Evolutionary conservation across 2,113 vertebrate genomes (phyloP).

Genomic region (Nyctibius bracteatus): DNA sequence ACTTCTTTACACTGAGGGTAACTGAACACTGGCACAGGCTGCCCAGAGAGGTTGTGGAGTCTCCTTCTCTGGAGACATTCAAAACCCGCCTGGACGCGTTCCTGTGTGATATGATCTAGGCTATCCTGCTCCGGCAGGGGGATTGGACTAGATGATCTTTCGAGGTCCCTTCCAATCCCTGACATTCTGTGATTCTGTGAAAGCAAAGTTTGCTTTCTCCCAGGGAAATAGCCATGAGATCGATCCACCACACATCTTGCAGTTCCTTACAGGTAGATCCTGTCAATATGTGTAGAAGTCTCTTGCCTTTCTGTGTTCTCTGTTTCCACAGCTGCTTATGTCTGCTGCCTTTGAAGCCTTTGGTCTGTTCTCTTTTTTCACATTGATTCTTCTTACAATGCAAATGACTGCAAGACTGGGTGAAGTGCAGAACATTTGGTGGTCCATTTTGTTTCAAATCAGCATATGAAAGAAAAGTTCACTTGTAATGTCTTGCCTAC

Average conservation of each 20-base stretch:
- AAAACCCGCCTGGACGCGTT: too few relatives aligned
- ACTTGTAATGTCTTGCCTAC: neutral
- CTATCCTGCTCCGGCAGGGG: too few relatives aligned
- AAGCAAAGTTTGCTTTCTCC: neutral
- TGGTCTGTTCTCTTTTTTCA: neutral
- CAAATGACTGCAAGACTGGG: neutral
- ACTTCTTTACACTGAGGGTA: too few relatives aligned
- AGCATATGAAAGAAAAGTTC: neutral
- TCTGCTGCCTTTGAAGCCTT: neutral
- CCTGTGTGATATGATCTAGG: too few relatives aligned
- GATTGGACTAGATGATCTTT: too few relatives aligned
- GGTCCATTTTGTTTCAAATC: neutral
- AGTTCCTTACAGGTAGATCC: neutral
- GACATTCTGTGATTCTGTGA: too few relatives aligned
- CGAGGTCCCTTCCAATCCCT: too few relatives aligned
- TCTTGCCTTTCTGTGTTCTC: neutral
- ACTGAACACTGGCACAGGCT: too few relatives aligned
- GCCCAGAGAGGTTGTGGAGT: too few relatives aligned
- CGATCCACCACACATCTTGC: neutral
- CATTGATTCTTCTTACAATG: neutral
- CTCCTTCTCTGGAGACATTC: too few relatives aligned
- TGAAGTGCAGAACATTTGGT: neutral
- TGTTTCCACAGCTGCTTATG: neutral
- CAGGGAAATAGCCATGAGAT: neutral
- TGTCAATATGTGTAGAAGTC: neutral